Conservation (phyloP, 2,888 invertebrate species). For the Molorchus minor region DNA sequence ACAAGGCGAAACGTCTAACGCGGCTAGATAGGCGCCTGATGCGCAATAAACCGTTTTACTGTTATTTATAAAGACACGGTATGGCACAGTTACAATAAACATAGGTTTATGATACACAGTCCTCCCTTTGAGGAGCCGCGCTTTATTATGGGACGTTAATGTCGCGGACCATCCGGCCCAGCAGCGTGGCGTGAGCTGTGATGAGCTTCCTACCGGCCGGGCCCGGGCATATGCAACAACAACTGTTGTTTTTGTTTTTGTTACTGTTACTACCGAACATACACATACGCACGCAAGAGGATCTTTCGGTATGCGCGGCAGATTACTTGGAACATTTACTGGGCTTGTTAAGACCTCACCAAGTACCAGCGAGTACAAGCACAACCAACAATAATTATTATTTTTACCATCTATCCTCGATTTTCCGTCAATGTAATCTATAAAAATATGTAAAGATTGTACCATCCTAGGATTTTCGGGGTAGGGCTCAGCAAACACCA, state of each 20-base stretch:
- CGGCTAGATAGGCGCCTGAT: conserved; percentile 56
- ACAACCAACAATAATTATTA: no score
- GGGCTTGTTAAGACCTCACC: no score
- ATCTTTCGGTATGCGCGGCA: conserved; percentile 19
- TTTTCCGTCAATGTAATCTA: no score
- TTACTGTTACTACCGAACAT: conserved; percentile 3
- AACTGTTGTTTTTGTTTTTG: conserved; percentile 10
- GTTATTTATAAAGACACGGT: conserved; percentile 60
- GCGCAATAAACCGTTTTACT: conserved; percentile 58
- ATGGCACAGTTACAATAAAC: conserved; percentile 62
- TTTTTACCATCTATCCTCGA: no score
- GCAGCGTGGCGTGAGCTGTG: conserved; percentile 6
- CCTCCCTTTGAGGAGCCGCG: conserved; percentile 57
- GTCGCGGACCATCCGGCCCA: conserved; percentile 42
- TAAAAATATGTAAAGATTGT: no score
- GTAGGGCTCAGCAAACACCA: no score
- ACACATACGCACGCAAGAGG: conserved; percentile 28
- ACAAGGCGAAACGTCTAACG: conserved; percentile 32
- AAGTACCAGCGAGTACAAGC: no score
- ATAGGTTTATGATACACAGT: conserved; percentile 58
- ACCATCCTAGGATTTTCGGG: no score
- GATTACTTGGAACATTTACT: no score
- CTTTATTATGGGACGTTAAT: conserved; percentile 44
- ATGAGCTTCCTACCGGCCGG: conserved; percentile 17
- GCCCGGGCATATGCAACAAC: conserved; percentile 24